Percentiles rank a stretch among this genome's conserved stretches.
These are phyloP conservation scores for Zoroaster sp. DNA, from an alignment of 53 echinoderm and acorn worm species.

Conservation along the genomic window DNA sequence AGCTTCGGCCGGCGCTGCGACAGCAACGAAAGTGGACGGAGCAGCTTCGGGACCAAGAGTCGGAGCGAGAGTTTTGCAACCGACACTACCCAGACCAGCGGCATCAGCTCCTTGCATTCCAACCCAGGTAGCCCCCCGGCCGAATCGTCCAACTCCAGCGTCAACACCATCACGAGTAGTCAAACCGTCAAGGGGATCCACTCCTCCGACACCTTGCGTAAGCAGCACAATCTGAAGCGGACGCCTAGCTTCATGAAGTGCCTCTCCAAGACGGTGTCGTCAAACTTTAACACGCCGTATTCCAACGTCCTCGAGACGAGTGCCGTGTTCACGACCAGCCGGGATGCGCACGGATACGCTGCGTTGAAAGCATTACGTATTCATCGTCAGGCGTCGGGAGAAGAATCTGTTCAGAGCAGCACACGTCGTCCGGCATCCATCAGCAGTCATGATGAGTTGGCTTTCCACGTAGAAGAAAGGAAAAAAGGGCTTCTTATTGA, in stretches of 20 bases:
- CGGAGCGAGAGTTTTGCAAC: conserved; percentile 98
- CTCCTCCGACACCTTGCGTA: conserved; percentile 85
- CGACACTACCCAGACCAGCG: conserved; percentile 95
- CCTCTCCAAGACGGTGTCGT: conserved; percentile 83
- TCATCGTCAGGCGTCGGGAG: conserved; percentile 46
- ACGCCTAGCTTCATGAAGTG: conserved; percentile 91
- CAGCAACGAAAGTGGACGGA: conserved; percentile 95
- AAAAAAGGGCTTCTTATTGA: conserved; percentile 58
- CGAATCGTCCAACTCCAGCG: conserved; percentile 83
- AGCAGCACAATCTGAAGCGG: conserved; percentile 84
- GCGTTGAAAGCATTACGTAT: conserved; percentile 81
- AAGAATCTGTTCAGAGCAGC: not conserved
- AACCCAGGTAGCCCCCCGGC: conserved; percentile 88
- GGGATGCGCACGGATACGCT: conserved; percentile 90
- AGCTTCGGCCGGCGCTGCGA: conserved; percentile 87
- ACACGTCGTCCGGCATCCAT: conserved; percentile 50
- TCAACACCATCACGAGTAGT: conserved; percentile 88
- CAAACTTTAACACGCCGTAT: conserved; percentile 74
- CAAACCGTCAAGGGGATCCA: conserved; percentile 90
- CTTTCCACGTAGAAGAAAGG: conserved; percentile 31
- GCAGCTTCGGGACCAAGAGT: conserved; percentile 94
- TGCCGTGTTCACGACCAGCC: conserved; percentile 81
- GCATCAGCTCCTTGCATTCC: conserved; percentile 93
- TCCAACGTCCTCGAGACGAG: conserved; percentile 84
- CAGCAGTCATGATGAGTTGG: conserved; percentile 61